phyloP scores from a whole-genome alignment of 2,888 invertebrate species.

The Taphrorychus bicolor region DNA sequence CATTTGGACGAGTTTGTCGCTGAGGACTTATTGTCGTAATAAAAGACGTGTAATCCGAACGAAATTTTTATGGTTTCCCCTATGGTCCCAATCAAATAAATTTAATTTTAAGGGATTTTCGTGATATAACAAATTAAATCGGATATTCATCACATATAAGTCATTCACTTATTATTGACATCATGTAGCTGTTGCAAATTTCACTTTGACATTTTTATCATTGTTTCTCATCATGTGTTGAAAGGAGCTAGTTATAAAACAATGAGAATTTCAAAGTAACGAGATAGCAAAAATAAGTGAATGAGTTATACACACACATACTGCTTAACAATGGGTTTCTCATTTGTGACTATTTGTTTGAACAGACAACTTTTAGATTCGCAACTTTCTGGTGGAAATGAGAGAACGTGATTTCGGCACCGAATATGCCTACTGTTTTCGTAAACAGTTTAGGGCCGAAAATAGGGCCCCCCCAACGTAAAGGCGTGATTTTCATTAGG shows the following conservation, averaged over 20 bases:
- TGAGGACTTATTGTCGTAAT: neutral
- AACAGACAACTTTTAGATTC: neutral
- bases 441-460: slow-evolving; percentile 15
- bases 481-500: slow-evolving; percentile 26
- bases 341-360: neutral
- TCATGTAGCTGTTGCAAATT: no score
- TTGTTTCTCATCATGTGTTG: no score
- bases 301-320: neutral
- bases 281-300: neutral
- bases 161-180: no score
- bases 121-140: no score
- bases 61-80: neutral
- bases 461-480: slow-evolving; percentile 11
- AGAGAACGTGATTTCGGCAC: slow-evolving; percentile 5
- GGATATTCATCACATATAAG: no score
- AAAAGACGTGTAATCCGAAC: no score
- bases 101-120: no score
- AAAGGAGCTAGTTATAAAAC: no score
- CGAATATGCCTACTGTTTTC: slow-evolving; percentile 14
- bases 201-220: no score
- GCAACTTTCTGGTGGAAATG: slow-evolving; percentile 1
- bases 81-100: no score
- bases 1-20: neutral
- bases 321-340: neutral
- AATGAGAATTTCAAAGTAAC: no score